Conservation (phyloP, 2,113 vertebrate genomes). For the Takifugu flavidus region DNA sequence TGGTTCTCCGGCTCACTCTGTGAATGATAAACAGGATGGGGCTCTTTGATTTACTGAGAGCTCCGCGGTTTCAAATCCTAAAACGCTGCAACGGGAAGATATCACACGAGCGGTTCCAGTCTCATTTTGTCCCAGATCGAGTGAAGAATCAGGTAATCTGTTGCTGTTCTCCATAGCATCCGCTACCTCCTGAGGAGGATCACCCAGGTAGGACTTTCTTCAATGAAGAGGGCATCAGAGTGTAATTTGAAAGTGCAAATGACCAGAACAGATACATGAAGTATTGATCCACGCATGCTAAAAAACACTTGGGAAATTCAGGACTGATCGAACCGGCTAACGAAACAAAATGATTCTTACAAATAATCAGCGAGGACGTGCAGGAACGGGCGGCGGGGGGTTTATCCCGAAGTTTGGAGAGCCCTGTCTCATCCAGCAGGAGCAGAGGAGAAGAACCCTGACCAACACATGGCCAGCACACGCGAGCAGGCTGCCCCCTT, state of each 20-base stretch:
- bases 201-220: constrained; percentile 14
- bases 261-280: constrained; percentile 40
- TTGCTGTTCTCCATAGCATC: too few species aligned
- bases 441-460: constrained; percentile 41
- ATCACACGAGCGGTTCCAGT: constrained; percentile 8
- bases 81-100: constrained; percentile 1
- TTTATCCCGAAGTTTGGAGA: too few species aligned
- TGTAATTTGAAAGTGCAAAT: constrained; percentile 43
- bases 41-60: not conserved
- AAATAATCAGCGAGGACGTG: not conserved
- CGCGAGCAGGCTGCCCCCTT: constrained; percentile 38
- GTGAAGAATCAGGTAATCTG: too few species aligned
- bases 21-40: constrained; percentile 28
- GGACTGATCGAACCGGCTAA: constrained; percentile 8
- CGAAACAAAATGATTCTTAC: constrained; percentile 8
- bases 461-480: constrained; percentile 60
- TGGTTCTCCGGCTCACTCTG: constrained; percentile 26
- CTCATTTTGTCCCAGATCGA: constrained; percentile 5
- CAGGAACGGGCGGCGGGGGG: too few species aligned
- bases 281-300: constrained; percentile 36
- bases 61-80: constrained; percentile 7
- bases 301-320: constrained; percentile 10
- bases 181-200: too few species aligned
- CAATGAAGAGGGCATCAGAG: constrained; percentile 37
- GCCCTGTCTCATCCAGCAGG: constrained; percentile 22